Evolutionary conservation across 1,140 invertebrate species (phyloP), one percentile per base, ranked within the genome.

Genomic region (Latrodectus geometricus): DNA sequence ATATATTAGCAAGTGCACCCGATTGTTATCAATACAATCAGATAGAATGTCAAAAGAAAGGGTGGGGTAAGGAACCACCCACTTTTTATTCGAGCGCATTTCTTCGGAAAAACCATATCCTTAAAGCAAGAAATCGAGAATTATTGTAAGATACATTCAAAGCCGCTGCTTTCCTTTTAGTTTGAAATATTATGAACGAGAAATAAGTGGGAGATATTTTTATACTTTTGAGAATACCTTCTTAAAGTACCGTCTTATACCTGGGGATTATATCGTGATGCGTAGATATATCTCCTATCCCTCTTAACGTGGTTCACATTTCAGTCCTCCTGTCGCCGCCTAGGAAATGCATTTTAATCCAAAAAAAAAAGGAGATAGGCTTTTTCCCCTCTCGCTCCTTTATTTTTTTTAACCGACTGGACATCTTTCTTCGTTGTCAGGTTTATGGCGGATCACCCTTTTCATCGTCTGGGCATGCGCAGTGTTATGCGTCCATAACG

Each of bases 341-440:
- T 35, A 21, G 11, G 61, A 78, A 78, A 54, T 48, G 76, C 76
- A 65, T 78, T 68, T 78, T 56, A 65, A 48, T 56, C 76, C 48
- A 35, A 17, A 61, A 61, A n/a, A n/a, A 61, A 61, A 35, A 61
- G 54, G 54, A 54, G 49, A n/a, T 48, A 35, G 49, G 54, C n/a
- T n/a, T 78, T n/a, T 68, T 12, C 61, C 4, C 14, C 66, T 69
- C 54, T 21, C 78, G 35, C 23, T 23, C 49, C 66, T 78, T 78
- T 35, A 35, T 35, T 35, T 35, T 35, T n/a, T 65, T 68, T 66
- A 80, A 80, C 66, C 66, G 78, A 52, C 49, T 49, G 69, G 23
- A 68, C 80, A 82, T 82, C 54, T 50, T 82, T 82, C 70, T 73
- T 82, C 23, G 50, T 49, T 82, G 80, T 82, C 80, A 82, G 80